These are phyloP conservation scores for Clarias laeviceps DNA, from an alignment of 2,797 vertebrate species.

Conservation along the genomic window DNA sequence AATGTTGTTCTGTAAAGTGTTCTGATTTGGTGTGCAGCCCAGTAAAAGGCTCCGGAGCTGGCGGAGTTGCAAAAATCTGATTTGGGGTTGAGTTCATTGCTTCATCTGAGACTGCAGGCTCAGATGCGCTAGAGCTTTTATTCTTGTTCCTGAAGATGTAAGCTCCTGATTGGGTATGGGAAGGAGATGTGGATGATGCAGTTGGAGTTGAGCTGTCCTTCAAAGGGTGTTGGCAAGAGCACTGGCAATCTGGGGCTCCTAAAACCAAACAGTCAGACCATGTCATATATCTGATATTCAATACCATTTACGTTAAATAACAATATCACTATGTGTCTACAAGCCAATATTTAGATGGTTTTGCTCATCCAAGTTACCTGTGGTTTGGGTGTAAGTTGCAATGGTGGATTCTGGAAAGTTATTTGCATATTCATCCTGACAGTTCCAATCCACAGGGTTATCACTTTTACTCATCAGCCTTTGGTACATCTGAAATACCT, in stretches of 20 bases:
- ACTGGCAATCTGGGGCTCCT: slow-evolving; percentile 52
- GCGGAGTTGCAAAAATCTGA: not conserved
- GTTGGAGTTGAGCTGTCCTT: slow-evolving; percentile 27
- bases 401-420: slow-evolving; percentile 53
- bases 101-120: not conserved
- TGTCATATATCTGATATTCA: not conserved
- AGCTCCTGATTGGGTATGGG: not conserved
- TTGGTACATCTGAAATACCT: slow-evolving; percentile 64
- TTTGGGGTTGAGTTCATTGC: not conserved
- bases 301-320: not conserved
- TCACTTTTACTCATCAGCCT: slow-evolving; percentile 58
- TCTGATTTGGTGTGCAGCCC: not conserved
- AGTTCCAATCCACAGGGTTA: slow-evolving; percentile 64
- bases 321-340: not conserved
- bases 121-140: slow-evolving; percentile 7
- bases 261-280: slow-evolving; percentile 14
- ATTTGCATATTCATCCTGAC: slow-evolving; percentile 63
- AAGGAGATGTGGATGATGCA: slow-evolving; percentile 10
- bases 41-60: not conserved
- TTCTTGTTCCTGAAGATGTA: not conserved
- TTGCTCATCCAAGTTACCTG: slow-evolving; percentile 52
- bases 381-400: slow-evolving; percentile 17
- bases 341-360: not conserved
- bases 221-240: slow-evolving; percentile 43
- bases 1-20: not conserved